Base-by-base conservation (phyloP, 53 echinoderm and acorn worm genomes). In the Patiria pectinifera region DNA sequence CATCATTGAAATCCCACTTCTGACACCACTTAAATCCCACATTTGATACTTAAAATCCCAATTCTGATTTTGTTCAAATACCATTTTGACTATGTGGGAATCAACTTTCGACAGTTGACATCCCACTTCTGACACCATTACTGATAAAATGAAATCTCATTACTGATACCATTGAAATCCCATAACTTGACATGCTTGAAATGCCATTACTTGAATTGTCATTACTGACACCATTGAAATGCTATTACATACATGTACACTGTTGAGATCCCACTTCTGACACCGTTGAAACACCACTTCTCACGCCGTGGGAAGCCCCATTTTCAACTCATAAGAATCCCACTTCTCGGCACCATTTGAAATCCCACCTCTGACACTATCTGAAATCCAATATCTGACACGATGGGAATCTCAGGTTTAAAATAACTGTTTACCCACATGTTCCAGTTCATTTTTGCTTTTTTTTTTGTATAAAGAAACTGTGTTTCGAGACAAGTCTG, bases 401-500 rank as follows among this genome's bases (percentile, higher is more conserved):
- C 66, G 3, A 66, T 15, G 10, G 15, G 6, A 66, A 66, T 66
- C 48, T 66, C 15, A 18, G 66, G 3, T 66, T 3, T 13, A 6
- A 66, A 14, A 66, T 18, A 15, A 13, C 6, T 66, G 14, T 15
- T 13, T 18, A 7, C 15, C 3, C 66, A 66, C 15, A 13, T 3
- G 10, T 66, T 18, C 63, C 2, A 6, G 3, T 18, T 18, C 45
- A 10, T 43, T 45, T 9, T 14, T 6, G 6, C 21, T 26, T 79
- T 11, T 26, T 79, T 11, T 21, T 84, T 60, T 15, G 19, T 69
- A 98, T 53, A 53, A 53, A 53, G 99, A 93, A 63, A 98, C 99
- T 25, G 87, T 98, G 8, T 99, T 97, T 86, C 91, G 99, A 86
- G 99, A 99, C 86, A 99, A 94, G 87, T 74, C 87, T 0, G 99